Evolutionary conservation across 2,888 invertebrate species (phyloP).

Genomic region (Geophilus truncorum): DNA sequence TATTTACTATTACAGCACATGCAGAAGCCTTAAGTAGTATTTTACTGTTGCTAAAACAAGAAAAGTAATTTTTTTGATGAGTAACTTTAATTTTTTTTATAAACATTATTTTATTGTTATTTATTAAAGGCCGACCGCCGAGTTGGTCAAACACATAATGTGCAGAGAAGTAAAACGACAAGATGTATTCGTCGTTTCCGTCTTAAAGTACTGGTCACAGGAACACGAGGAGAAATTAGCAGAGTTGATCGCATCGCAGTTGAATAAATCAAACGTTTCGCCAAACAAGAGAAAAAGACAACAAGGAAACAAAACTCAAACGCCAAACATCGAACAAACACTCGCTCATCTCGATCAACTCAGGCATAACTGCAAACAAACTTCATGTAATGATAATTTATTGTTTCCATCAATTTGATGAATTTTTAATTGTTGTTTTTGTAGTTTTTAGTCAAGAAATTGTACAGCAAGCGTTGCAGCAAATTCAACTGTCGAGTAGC

Average conservation of each 20-base stretch:
- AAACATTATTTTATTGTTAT: neutral
- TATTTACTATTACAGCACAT: constrained; percentile 76
- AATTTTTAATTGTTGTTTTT: too few species aligned
- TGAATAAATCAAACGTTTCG: constrained; percentile 66
- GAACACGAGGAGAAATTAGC: constrained; percentile 77
- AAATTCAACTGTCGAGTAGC: constrained; percentile 78
- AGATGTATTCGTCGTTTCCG: constrained; percentile 85
- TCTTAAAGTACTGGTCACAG: constrained; percentile 89
- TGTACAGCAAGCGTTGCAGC: constrained; percentile 85
- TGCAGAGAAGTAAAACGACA: constrained; percentile 51
- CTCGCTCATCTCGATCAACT: constrained; percentile 88
- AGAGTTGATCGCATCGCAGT: constrained; percentile 50
- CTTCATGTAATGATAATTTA: constrained; percentile 43
- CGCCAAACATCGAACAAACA: constrained; percentile 64
- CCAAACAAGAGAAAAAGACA: constrained; percentile 78
- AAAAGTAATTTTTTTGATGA: constrained; percentile 55
- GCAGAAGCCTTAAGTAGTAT: constrained; percentile 89
- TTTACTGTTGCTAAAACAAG: constrained; percentile 83
- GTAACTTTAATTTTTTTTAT: too few species aligned
- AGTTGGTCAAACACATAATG: constrained; percentile 50
- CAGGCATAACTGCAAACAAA: constrained; percentile 55
- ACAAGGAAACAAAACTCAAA: constrained; percentile 38
- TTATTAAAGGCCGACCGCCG: constrained; percentile 48
- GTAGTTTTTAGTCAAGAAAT: constrained; percentile 77
- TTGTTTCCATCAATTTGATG: neutral